Base-by-base conservation (phyloP, 2,888 invertebrate species). In the Parnassius apollo region DNA sequence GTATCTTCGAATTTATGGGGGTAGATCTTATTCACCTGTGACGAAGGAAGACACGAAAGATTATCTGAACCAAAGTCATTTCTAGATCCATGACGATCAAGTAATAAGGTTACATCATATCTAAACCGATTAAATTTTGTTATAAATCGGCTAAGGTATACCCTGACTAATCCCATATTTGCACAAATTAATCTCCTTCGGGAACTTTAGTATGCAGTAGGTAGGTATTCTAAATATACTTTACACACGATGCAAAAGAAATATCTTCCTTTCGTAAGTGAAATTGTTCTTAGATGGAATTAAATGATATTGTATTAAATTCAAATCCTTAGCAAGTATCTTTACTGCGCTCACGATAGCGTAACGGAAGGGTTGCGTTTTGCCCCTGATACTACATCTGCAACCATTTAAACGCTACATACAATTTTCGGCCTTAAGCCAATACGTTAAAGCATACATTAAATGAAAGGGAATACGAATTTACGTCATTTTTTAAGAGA, bases 361-460 rank as follows among this genome's bases (percentile, higher is more conserved):
- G 85, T 82, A 77, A 89, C 89, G 80, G 82, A 81, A 83, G 86
- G 88, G 87, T 83, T 86, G 82, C 72, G 25, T 74, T 75, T 76
- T 79, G 75, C 78, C 81, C 82, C 78, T 71, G 69, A 65, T 66
- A 71, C 66, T 62, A 64, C 66, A 68, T 64, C 65, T 65, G 69
- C 70, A 65, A 69, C 69, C 65, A 59, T 68, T 61, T 44, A 48
- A 54, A 18, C 55, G 55, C 13, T 18, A 46, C 44, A 56, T 25
- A 13, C 46, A 69, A 61, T 60, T 45, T 65, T 12, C 12, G 62
- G 66, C 60, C 53, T 67, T 65, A 55, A 1, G 0, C 7, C 1
- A 2, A 9, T 0, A 1, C 0, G 2, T 1, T 57, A 68, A 57
- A 57, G 63, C 66, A 55, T 42, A 51, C 18, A 56, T 59, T 56